Base-by-base conservation (phyloP, 2,797 vertebrate genomes). In the Sebastiscus albofasciatus region DNA sequence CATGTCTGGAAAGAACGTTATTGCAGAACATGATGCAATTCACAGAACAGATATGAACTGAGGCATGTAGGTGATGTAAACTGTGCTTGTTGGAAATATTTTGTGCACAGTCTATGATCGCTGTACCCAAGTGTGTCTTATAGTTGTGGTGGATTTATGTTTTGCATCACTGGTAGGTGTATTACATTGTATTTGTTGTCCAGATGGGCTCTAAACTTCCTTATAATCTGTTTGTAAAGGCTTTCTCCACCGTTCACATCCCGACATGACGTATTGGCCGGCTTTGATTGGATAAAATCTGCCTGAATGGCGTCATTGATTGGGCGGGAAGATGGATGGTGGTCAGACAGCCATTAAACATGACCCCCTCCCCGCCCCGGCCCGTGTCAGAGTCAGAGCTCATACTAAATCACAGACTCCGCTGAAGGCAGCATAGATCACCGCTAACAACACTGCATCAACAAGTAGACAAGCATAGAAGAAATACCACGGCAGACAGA, bases 391-490 rank as follows among this genome's bases (percentile, higher is more conserved):
- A 83, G 86, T 81, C 82, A 62, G 81, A 82, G 87, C 88, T 62
- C 82, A 5, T 29, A 88, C 82, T 93, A 92, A 93, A 93, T 91
- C 87, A 90, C 82, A 75, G 86, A 85, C 76, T 85, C 24, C 12
- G 18, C 70, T 91, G 87, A 93, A 93, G 90, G 91, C 89, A 89
- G 83, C 87, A 90, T 92, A 90, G 81, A 94, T 93, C 90, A 91
- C 87, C 2, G 55, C 81, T 90, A 92, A 93, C 81, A 84, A 88
- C 78, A 1, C 78, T 59, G 70, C 87, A 81, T 90, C 89, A 86
- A 91, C 89, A 90, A 90, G 84, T 77, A 82, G 88, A 89, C 84
- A 67, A 80, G 75, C 71, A 4, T 4, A 10, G 87, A 87, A 85
- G 87, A 93, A 92, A 91, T 90, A 87, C 82, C 72, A 81, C 65